Evolutionary conservation across 2,797 vertebrate genomes (phyloP), one percentile per base, ranked within the genome.

Genomic region (Takifugu ocellatus): DNA sequence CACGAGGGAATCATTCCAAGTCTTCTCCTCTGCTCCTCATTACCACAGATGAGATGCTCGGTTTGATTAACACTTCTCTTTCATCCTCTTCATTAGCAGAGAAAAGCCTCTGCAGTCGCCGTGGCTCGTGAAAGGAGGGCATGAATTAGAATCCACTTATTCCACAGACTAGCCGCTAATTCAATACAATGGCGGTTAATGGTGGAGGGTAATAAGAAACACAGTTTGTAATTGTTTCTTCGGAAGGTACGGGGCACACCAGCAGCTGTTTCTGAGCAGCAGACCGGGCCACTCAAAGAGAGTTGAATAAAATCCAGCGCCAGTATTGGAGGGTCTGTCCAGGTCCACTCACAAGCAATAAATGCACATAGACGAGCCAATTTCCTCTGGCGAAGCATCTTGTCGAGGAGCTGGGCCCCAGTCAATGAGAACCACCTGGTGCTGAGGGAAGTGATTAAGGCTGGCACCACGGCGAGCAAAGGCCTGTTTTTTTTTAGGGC

Each of bases 361-460:
- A 86, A 88, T 49, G 66, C 46, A 29, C 15, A 63, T 68, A 63
- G 80, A 82, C 72, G 56, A 79, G 78, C 84, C 84, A 84, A 87
- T 90, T 88, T 87, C 85, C 86, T 85, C 77, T 70, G 78, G 84
- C 76, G 62, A 49, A 76, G 83, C 61, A 56, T 75, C 81, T 80
- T 60, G 66, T 16, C 21, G 65, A 84, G 78, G 68, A 78, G 73
- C 71, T 5, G 74, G 82, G 75, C 72, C 84, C 55, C 79, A 63
- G 83, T 85, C 84, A 82, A 88, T 83, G 84, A 85, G 81, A 89
- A 87, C 87, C 88, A 89, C 83, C 84, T 88, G 87, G 84, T 54
- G 79, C 84, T 82, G 74, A 77, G 75, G 81, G 83, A 86, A 85
- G 80, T 78, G 81, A 86, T 89, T 84, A 88, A 56, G 68, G 53